phyloP scores from a whole-genome alignment of 2,113 vertebrate species.

The Silurus asotus region DNA sequence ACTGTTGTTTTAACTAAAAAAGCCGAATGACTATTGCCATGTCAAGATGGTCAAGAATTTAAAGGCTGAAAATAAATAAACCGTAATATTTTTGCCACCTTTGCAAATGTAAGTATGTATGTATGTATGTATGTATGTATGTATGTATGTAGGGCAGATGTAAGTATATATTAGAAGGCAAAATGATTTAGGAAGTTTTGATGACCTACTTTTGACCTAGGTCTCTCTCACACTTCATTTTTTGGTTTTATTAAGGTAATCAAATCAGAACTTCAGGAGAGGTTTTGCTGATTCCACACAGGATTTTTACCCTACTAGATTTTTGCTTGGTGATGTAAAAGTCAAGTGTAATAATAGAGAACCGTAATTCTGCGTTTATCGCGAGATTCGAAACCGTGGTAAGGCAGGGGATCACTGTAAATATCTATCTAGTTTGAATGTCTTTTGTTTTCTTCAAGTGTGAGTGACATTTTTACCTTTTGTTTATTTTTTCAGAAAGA shows the following conservation, averaged over 20 bases:
- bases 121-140: background rate
- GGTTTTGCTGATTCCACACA: background rate
- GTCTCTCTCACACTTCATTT: background rate
- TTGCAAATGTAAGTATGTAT: background rate
- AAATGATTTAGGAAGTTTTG: background rate
- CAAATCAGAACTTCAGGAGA: background rate
- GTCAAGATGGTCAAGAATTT: background rate
- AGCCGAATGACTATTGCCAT: background rate
- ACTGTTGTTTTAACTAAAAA: background rate
- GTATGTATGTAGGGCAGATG: no score
- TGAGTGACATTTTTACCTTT: background rate
- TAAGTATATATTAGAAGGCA: background rate
- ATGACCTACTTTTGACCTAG: conserved; percentile 2
- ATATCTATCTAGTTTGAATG: background rate
- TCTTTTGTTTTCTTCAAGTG: background rate
- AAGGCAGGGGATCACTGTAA: no score
- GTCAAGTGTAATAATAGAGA: background rate
- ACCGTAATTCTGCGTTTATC: no score
- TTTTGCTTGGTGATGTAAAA: background rate
- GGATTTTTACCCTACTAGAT: background rate
- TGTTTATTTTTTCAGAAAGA: background rate
- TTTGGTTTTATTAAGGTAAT: background rate
- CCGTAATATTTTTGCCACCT: background rate
- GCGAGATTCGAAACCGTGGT: no score
- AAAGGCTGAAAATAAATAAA: background rate